Evolutionary conservation across 2,797 vertebrate genomes (phyloP), one percentile per base, ranked within the genome.

Genomic region (Scleropages formosus): DNA sequence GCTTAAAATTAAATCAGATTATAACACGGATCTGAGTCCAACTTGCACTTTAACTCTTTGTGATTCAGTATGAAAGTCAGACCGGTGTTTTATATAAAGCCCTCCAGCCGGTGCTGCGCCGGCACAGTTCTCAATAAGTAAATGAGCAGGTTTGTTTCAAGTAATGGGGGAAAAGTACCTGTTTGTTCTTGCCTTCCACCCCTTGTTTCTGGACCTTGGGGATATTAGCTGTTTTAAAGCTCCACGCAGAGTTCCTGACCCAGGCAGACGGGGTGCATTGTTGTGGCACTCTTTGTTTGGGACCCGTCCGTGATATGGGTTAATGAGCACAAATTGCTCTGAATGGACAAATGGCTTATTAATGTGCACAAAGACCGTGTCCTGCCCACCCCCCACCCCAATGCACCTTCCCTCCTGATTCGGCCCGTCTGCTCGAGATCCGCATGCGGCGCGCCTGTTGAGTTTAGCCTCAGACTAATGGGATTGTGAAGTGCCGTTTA

Each of bases 291-390:
- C 89, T 95, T 96, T 96, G 93, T 95, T 93, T 94, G 90, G 86
- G 92, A 93, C 93, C 93, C 83, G 91, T 91, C 93, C 93, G 90
- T 94, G 90, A 92, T 92, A 93, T 92, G 93, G 94, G 94, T 96
- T 96, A 96, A 96, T 96, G 90, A 94, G 91, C 93, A 92, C 95
- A 96, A 97, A 95, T 96, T 96, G 93, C 86, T 87, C 92, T 87
- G 92, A 88, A 92, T 93, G 91, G 91, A 95, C 91, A 93, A 94
- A 95, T 91, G 91, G 89, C 87, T 94, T 94, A 91, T 89, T 89
- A 87, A 88, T 81, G 83, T 85, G 91, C 89, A 94, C 94, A 95
- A 93, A 95, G 87, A 84, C 88, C 80, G 47, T 39, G 22, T 26
- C 27, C 22, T 61, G 59, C 0, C 65, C 13, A 39, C 66, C 26